phyloP scores from a whole-genome alignment of 2,888 invertebrate species.

The Hemithea aestivaria region DNA sequence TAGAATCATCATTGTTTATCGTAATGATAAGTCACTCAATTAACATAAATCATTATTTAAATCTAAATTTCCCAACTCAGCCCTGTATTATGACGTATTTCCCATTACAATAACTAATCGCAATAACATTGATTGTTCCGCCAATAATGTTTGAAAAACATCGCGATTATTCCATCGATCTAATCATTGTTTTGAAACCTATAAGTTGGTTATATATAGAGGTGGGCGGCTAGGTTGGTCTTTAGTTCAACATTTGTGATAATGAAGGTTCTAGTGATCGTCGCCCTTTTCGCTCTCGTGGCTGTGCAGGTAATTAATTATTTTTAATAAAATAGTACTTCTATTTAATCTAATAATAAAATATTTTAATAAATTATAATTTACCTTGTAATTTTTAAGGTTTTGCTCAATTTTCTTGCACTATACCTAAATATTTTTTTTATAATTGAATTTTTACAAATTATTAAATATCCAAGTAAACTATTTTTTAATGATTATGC shows the following conservation, averaged over 20 bases:
- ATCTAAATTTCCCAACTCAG: constrained; percentile 4
- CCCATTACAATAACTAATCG: constrained; percentile 6
- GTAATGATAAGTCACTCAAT: too few relatives aligned
- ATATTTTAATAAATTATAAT: too few relatives aligned
- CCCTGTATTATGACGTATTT: constrained; percentile 10
- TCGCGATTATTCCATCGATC: constrained; percentile 3
- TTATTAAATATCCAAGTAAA: too few relatives aligned
- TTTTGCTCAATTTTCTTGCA: too few relatives aligned
- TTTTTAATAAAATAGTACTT: too few relatives aligned
- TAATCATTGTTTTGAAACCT: constrained; percentile 17
- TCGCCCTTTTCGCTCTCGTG: constrained; percentile 56
- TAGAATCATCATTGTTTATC: too few relatives aligned
- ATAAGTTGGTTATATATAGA: constrained; percentile 51
- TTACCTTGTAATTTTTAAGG: constrained; percentile 5
- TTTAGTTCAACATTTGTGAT: constrained; percentile 20
- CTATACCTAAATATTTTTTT: too few relatives aligned
- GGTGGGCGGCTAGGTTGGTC: constrained; percentile 1
- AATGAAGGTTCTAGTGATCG: constrained; percentile 53
- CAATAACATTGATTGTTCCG: constrained; percentile 27
- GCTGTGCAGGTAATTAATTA: constrained; percentile 54
- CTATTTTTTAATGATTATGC: too few relatives aligned
- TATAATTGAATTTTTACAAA: too few relatives aligned
- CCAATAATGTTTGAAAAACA: constrained; percentile 25
- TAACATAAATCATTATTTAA: too few relatives aligned
- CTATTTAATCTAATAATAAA: too few relatives aligned